Conservation (phyloP, 2,113 vertebrate species). For the Chroicocephalus ridibundus region DNA sequence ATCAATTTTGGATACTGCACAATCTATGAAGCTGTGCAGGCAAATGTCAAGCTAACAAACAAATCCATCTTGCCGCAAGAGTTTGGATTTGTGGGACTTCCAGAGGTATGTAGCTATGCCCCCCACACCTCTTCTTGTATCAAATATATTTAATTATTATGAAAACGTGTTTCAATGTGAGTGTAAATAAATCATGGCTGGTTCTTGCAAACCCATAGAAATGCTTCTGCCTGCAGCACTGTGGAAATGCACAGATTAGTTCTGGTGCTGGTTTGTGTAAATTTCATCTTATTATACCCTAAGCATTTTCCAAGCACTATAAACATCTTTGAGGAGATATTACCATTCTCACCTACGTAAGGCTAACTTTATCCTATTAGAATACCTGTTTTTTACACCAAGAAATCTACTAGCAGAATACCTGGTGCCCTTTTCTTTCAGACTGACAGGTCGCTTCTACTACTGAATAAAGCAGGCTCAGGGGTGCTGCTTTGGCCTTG, state of each 20-base stretch:
- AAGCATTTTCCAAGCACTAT: background rate
- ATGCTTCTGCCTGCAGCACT: background rate
- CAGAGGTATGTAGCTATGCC: slow-evolving; percentile 76
- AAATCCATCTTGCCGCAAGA: slow-evolving; percentile 88
- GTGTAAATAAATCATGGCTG: background rate
- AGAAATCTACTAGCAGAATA: background rate
- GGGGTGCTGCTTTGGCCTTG: background rate
- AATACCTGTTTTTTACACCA: background rate
- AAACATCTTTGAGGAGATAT: background rate
- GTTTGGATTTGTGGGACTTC: slow-evolving; percentile 87
- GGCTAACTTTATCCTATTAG: background rate
- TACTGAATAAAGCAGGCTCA: background rate
- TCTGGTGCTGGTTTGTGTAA: background rate
- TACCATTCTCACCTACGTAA: background rate
- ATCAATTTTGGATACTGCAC: slow-evolving; percentile 89
- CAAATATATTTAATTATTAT: background rate
- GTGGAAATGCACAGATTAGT: background rate
- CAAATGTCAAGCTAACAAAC: slow-evolving; percentile 78
- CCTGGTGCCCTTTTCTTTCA: background rate
- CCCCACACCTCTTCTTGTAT: background rate
- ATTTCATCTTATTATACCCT: background rate
- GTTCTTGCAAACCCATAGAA: background rate
- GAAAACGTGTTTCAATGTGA: background rate
- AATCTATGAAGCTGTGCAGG: slow-evolving; percentile 79
- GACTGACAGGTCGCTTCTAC: background rate